A percentile compares a stretch with the other conserved stretches of the same genome.
Conservation (phyloP, 2,113 vertebrate genomes). For the Todiramphus saurophagus region DNA sequence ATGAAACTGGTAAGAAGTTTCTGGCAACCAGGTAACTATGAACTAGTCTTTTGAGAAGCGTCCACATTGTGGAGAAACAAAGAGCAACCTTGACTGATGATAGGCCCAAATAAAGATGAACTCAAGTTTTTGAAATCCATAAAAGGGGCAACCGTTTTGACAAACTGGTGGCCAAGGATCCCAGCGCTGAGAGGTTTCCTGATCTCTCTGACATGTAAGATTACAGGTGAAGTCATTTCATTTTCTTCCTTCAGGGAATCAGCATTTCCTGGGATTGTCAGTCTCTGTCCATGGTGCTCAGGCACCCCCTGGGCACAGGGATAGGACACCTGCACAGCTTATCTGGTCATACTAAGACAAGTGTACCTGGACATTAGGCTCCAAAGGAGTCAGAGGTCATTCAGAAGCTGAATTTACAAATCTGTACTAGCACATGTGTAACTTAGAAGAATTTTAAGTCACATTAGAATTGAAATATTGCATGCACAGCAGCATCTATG, state of each 20-base stretch:
- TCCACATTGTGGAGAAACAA: background rate
- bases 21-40: background rate
- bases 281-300: constrained; percentile 57
- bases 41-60: background rate
- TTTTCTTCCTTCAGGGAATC: background rate
- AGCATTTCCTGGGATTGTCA: background rate
- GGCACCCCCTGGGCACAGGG: background rate
- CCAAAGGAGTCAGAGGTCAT: background rate
- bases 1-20: background rate
- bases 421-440: background rate
- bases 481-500: background rate
- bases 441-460: background rate
- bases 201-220: background rate
- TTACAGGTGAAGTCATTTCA: background rate
- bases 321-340: accelerated
- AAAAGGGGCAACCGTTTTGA: background rate
- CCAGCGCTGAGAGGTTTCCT: background rate
- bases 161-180: background rate
- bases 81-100: background rate
- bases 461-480: background rate
- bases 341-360: background rate
- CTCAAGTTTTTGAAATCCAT: background rate
- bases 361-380: background rate
- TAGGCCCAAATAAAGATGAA: background rate
- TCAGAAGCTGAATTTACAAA: background rate